phyloP scores from a whole-genome alignment of 2,797 vertebrate species.

The Huso huso region DNA sequence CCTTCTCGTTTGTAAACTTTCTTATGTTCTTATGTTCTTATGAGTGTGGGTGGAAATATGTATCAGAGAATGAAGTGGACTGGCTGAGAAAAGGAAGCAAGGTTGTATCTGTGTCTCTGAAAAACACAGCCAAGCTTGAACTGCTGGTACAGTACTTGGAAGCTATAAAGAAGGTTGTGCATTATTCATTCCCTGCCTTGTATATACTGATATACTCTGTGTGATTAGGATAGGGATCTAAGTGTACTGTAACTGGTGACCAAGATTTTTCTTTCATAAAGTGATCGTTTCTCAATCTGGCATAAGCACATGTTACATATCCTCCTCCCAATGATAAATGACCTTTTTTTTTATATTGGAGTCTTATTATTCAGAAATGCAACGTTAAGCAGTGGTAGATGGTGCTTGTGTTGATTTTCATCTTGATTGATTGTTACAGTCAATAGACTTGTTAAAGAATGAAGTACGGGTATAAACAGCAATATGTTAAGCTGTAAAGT shows the following conservation, averaged over 20 bases:
- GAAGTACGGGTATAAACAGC: neutral
- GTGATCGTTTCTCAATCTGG: constrained; percentile 14
- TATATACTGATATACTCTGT: neutral
- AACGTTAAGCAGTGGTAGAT: constrained; percentile 1
- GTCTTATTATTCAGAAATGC: constrained; percentile 8
- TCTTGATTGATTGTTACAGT: constrained; percentile 6
- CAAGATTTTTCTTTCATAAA: constrained; percentile 1
- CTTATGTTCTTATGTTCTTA: too few relatives aligned
- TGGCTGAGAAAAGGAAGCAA: too few relatives aligned
- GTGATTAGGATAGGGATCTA: constrained; percentile 4
- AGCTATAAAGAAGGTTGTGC: neutral
- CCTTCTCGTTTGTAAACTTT: too few relatives aligned
- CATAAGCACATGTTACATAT: constrained; percentile 10
- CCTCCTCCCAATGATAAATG: constrained; percentile 11
- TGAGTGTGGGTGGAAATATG: too few relatives aligned
- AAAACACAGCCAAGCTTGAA: too few relatives aligned
- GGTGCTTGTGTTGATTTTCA: neutral
- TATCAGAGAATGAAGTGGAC: too few relatives aligned
- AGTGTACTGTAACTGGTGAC: neutral
- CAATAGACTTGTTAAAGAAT: neutral
- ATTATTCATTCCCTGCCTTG: constrained; percentile 5
- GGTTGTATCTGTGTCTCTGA: too few relatives aligned
- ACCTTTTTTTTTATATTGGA: constrained; percentile 14
- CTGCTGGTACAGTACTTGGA: too few relatives aligned
- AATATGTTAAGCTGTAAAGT: neutral